phyloP scores from a whole-genome alignment of 2,888 invertebrate genomes.

The Papilio protenor region DNA sequence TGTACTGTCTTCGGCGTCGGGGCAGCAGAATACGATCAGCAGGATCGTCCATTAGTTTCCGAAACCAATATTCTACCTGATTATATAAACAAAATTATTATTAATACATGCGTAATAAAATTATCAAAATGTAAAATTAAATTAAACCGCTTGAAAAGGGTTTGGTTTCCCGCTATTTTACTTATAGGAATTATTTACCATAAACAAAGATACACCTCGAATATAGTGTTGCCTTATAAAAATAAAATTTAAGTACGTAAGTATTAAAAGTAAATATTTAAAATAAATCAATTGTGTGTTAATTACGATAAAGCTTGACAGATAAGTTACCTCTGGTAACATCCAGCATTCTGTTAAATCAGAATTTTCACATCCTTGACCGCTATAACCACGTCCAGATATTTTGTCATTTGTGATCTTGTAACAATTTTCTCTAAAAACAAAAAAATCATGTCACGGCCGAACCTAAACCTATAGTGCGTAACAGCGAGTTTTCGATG shows the following conservation, averaged over 20 bases:
- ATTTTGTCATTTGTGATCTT: conserved; percentile 67
- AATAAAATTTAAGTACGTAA: background rate
- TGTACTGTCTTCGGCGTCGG: conserved; percentile 73
- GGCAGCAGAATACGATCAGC: conserved; percentile 66
- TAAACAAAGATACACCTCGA: background rate
- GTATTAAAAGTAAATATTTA: background rate
- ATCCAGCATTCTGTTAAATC: conserved; percentile 86
- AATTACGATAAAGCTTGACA: background rate
- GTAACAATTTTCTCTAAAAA: conserved; percentile 77
- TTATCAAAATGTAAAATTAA: conserved; percentile 1
- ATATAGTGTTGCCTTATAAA: background rate
- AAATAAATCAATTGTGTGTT: too few relatives aligned
- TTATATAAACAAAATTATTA: conserved; percentile 15
- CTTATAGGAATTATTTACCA: background rate
- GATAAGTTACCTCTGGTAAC: conserved; percentile 78
- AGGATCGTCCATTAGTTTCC: conserved; percentile 74
- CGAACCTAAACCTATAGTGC: background rate
- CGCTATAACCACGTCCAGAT: conserved; percentile 66
- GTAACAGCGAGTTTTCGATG: background rate
- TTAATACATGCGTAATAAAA: background rate
- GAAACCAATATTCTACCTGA: conserved; percentile 80
- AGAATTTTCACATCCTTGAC: conserved; percentile 72
- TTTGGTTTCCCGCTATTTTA: background rate
- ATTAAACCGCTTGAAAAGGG: background rate
- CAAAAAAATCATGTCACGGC: conserved; percentile 5